These are phyloP conservation scores for Trissoscelio sp. DNA, from an alignment of 2,888 invertebrate species.

Conservation along the genomic window DNA sequence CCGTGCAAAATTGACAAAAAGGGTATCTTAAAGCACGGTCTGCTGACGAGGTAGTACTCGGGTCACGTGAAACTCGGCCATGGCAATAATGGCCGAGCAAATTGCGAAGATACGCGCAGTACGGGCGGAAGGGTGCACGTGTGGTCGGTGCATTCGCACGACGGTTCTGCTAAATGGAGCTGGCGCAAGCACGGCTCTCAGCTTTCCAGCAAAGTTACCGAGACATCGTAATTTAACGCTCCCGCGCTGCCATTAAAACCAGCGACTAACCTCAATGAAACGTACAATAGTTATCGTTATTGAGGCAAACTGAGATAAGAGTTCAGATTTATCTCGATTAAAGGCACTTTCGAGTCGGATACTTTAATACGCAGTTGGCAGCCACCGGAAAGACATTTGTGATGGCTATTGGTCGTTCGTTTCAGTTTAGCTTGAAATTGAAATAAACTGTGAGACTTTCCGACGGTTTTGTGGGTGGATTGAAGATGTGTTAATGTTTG, in stretches of 20 bases:
- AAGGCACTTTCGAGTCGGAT: slow-evolving; percentile 20
- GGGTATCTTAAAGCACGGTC: background rate
- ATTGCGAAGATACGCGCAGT: slow-evolving; percentile 32
- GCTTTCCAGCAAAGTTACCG: slow-evolving; percentile 70
- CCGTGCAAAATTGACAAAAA: slow-evolving; percentile 8
- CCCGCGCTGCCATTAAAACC: slow-evolving; percentile 48
- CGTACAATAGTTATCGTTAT: slow-evolving; percentile 41
- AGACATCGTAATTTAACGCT: slow-evolving; percentile 71
- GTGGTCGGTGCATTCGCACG: slow-evolving; percentile 41
- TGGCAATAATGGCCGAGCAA: slow-evolving; percentile 34
- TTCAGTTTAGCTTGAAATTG: background rate
- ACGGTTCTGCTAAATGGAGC: slow-evolving; percentile 68
- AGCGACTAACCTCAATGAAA: slow-evolving; percentile 27
- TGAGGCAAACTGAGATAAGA: slow-evolving; percentile 16
- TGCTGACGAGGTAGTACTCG: slow-evolving; percentile 36
- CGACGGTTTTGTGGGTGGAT: too few species aligned
- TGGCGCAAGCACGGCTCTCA: slow-evolving; percentile 64
- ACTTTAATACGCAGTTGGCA: slow-evolving; percentile 21
- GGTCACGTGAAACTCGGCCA: slow-evolving; percentile 40
- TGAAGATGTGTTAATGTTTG: too few species aligned
- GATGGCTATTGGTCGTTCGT: background rate
- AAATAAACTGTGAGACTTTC: too few species aligned
- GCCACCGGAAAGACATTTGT: background rate
- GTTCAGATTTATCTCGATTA: slow-evolving; percentile 33
- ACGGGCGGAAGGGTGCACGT: slow-evolving; percentile 28